Evolutionary conservation across 2,888 invertebrate genomes (phyloP).

Genomic region (Perdita meconis): DNA sequence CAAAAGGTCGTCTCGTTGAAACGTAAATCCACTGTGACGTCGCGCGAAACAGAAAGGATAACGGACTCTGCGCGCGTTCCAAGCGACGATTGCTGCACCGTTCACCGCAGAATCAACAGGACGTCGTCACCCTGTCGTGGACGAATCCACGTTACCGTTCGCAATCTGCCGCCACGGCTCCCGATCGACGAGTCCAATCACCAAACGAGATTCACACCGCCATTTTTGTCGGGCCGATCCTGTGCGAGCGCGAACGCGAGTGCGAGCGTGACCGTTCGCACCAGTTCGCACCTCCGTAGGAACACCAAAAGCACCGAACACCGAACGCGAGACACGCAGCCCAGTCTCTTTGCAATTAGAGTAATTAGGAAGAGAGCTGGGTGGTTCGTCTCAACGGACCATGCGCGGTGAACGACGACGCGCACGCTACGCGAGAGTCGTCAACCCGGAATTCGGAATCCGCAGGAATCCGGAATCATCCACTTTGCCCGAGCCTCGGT

Average conservation of each 20-base stretch:
- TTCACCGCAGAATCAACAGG: conserved; percentile 14
- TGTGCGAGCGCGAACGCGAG: background rate
- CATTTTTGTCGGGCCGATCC: conserved; percentile 36
- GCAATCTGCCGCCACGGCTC: background rate
- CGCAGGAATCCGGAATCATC: conserved; percentile 39
- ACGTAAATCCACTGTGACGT: conserved; percentile 7
- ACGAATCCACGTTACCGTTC: conserved; percentile 20
- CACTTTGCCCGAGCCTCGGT: too few species aligned
- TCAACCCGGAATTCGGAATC: conserved; percentile 13
- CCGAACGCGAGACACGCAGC: background rate
- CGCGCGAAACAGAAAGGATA: conserved; percentile 22
- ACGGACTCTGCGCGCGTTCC: conserved; percentile 36
- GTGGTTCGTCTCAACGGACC: conserved; percentile 53
- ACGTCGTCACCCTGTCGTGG: conserved; percentile 23
- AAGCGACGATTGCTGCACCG: background rate
- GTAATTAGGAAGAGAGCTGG: conserved; percentile 52
- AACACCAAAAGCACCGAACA: conserved; percentile 14
- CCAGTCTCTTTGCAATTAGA: conserved; percentile 51
- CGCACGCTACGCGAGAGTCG: conserved; percentile 5
- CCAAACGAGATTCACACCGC: conserved; percentile 32
- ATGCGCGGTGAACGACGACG: conserved; percentile 53
- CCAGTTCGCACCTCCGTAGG: background rate
- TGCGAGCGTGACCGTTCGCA: background rate
- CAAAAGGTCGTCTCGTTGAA: conserved; percentile 8
- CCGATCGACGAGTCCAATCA: conserved; percentile 29